Conservation (phyloP, 2,113 vertebrate species). For the Gasterosteus nipponicus region DNA sequence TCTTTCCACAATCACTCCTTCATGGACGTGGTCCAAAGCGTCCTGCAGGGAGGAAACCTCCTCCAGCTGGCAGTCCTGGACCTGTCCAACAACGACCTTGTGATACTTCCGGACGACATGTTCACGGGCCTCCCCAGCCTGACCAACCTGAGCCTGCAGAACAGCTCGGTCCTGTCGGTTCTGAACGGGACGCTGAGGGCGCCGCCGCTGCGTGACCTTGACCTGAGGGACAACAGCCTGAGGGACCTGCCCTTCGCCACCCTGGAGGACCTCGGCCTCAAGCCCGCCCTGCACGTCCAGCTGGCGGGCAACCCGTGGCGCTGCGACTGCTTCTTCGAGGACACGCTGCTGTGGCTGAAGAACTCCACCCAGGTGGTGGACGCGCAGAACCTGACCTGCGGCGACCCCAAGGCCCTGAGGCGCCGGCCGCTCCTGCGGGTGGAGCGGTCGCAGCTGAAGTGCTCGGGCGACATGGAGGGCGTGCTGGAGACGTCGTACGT, state of each 20-base stretch:
- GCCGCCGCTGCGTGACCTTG: constrained; percentile 81
- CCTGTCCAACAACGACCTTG: constrained; percentile 86
- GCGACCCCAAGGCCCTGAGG: constrained; percentile 79
- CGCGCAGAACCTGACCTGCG: constrained; percentile 82
- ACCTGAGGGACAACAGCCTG: constrained; percentile 89
- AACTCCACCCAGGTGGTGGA: constrained; percentile 81
- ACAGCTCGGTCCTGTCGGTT: constrained; percentile 88
- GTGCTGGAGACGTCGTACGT: constrained; percentile 95
- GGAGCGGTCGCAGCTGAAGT: constrained; percentile 75
- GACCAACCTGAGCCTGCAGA: constrained; percentile 84
- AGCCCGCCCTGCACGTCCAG: constrained; percentile 73
- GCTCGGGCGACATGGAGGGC: constrained; percentile 74
- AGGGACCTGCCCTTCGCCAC: constrained; percentile 77
- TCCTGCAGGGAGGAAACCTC: constrained; percentile 71
- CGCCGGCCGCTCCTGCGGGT: constrained; percentile 80
- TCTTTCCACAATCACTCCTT: constrained; percentile 70
- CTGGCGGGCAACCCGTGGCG: constrained; percentile 87
- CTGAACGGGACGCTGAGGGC: constrained; percentile 78
- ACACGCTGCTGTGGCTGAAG: constrained; percentile 88
- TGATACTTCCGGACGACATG: constrained; percentile 79
- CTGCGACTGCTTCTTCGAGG: constrained; percentile 87
- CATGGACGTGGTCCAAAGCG: constrained; percentile 52
- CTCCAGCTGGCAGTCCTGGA: constrained; percentile 83
- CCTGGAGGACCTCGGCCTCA: constrained; percentile 76
- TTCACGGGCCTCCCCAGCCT: constrained; percentile 80